These are phyloP conservation scores for Lydus trimaculatus DNA, from an alignment of 2,888 invertebrate genomes.

Conservation along the genomic window DNA sequence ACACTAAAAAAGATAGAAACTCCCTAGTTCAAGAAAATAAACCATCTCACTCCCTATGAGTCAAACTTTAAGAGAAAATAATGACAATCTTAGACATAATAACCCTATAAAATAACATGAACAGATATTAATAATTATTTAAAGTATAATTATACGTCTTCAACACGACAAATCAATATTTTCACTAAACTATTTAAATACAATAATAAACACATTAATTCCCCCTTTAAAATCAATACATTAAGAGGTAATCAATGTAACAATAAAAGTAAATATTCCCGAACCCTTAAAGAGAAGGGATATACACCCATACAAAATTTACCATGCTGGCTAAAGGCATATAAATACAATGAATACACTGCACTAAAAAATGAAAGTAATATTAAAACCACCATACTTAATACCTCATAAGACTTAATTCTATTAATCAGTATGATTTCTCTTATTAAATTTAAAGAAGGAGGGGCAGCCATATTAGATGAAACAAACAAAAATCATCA, in stretches of 20 bases:
- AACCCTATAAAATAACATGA: no score
- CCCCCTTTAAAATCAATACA: constrained; percentile 67
- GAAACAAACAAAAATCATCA: constrained; percentile 72
- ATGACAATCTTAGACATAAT: no score
- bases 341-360: constrained; percentile 70
- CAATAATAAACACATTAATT: constrained; percentile 63
- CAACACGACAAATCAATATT: constrained; percentile 74
- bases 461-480: constrained; percentile 72
- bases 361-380: constrained; percentile 71
- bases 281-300: constrained; percentile 63
- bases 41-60: no score
- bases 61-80: no score
- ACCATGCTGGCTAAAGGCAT: constrained; percentile 70
- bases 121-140: constrained; percentile 57
- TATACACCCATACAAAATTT: constrained; percentile 62
- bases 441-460: constrained; percentile 71
- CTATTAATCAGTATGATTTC: constrained; percentile 72
- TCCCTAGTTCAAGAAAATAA: no score
- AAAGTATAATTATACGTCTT: constrained; percentile 65
- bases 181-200: constrained; percentile 72
- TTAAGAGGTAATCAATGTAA: constrained; percentile 72
- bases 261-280: constrained; percentile 68
- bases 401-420: constrained; percentile 63
- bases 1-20: no score
- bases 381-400: constrained; percentile 64